Percentiles rank a stretch among this genome's conserved stretches.
Evolutionary conservation across 2,113 vertebrate genomes (phyloP).

Genomic region (Seriola rivoliana): DNA sequence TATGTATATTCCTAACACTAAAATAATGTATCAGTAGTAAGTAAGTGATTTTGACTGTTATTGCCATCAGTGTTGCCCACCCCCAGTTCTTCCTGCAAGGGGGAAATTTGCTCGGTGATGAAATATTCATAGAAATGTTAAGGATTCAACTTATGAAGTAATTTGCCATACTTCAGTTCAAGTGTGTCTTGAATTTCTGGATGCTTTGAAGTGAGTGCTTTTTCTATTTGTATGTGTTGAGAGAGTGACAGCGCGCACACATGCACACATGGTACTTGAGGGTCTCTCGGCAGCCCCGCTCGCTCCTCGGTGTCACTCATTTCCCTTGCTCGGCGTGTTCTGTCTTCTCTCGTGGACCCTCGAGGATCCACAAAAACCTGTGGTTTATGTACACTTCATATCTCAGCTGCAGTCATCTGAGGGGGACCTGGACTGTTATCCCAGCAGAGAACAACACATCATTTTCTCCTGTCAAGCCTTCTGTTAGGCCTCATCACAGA

Average conservation of each 20-base stretch:
- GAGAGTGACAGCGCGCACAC: conserved; percentile 45
- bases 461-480: conserved; percentile 82
- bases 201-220: conserved; percentile 64
- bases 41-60: conserved; percentile 21
- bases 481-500: conserved; percentile 77
- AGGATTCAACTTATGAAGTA: conserved; percentile 59
- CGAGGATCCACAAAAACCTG: conserved; percentile 60
- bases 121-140: conserved; percentile 64
- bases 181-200: conserved; percentile 65
- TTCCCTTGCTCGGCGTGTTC: conserved; percentile 56
- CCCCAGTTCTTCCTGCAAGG: conserved; percentile 25
- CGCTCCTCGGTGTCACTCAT: conserved; percentile 72
- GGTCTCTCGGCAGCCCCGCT: conserved; percentile 62
- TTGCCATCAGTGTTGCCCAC: conserved; percentile 7
- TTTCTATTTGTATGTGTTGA: conserved; percentile 62
- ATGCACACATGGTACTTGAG: conserved; percentile 38
- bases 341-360: conserved; percentile 54
- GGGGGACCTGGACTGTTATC: conserved; percentile 67
- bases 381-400: conserved; percentile 79
- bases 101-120: conserved; percentile 31
- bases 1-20: neutral
- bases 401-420: conserved; percentile 67
- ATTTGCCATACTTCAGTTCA: conserved; percentile 66
- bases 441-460: conserved; percentile 79
- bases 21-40: conserved; percentile 3